phyloP scores from a whole-genome alignment of 1,140 invertebrate species.

The Lepeophtheirus salmonis region DNA sequence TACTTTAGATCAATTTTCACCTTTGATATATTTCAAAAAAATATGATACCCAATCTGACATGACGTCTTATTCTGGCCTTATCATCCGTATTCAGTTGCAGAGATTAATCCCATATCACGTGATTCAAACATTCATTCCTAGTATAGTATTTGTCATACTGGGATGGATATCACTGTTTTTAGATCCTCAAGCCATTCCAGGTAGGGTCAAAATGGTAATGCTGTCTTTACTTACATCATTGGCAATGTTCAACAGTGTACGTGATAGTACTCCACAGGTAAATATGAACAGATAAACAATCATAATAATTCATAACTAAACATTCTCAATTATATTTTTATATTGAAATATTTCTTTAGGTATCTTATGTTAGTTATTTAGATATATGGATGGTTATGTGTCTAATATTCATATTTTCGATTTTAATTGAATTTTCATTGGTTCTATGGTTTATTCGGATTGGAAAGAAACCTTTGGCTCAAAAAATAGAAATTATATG shows the following conservation, averaged over 20 bases:
- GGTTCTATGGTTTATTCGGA: constrained; percentile 28
- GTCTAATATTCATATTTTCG: constrained; percentile 47
- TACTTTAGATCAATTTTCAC: neutral
- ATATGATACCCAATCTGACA: neutral
- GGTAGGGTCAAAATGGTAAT: neutral
- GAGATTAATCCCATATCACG: neutral
- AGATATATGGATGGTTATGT: constrained; percentile 49
- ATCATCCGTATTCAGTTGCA: neutral
- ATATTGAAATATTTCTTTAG: neutral
- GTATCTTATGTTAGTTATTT: constrained; percentile 43
- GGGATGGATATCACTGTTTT: neutral
- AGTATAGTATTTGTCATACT: neutral
- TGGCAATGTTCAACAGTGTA: neutral
- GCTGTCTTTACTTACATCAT: neutral
- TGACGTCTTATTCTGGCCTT: neutral
- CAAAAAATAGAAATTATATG: neutral
- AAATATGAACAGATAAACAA: neutral
- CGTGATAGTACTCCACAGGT: neutral
- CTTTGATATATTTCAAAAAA: neutral
- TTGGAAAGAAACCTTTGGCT: neutral
- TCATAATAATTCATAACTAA: neutral
- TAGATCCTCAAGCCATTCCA: neutral
- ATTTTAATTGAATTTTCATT: constrained; percentile 47
- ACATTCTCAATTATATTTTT: neutral
- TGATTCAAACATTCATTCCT: neutral